Conservation (phyloP, 1,140 invertebrate genomes). For the Contarinia nasturtii region DNA sequence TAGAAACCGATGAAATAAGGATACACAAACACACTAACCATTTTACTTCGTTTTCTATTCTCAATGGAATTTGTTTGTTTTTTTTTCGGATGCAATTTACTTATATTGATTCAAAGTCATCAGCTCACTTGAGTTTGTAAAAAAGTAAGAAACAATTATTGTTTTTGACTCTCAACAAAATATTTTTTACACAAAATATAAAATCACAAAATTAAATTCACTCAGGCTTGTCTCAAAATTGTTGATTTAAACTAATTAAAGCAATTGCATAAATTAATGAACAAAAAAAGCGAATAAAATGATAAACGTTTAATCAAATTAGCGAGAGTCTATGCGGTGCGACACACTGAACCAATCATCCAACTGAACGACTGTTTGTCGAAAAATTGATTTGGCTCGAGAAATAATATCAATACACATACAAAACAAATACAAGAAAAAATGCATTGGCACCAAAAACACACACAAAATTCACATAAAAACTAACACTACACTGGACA, state of each 20-base stretch:
- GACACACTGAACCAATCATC: not conserved
- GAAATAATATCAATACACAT: not conserved
- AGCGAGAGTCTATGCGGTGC: not conserved
- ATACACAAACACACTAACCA: constrained; percentile 1
- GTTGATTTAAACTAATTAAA: not conserved
- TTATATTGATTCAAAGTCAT: not conserved
- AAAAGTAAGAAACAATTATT: not conserved
- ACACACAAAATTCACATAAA: not conserved
- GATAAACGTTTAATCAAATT: not conserved
- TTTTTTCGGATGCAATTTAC: not conserved
- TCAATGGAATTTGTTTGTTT: not conserved
- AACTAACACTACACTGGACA: not conserved
- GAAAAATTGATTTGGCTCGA: not conserved
- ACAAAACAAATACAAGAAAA: not conserved
- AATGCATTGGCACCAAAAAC: not conserved
- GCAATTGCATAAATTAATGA: not conserved
- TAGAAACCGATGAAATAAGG: not conserved
- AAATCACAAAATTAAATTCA: not conserved
- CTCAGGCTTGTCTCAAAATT: not conserved
- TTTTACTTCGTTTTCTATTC: not conserved
- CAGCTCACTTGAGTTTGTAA: not conserved
- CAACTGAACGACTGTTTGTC: not conserved
- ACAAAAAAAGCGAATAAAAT: not conserved
- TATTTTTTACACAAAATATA: not conserved
- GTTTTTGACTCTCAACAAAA: not conserved